phyloP scores from a whole-genome alignment of 2,797 vertebrate species.

The Scarus forsteni region DNA sequence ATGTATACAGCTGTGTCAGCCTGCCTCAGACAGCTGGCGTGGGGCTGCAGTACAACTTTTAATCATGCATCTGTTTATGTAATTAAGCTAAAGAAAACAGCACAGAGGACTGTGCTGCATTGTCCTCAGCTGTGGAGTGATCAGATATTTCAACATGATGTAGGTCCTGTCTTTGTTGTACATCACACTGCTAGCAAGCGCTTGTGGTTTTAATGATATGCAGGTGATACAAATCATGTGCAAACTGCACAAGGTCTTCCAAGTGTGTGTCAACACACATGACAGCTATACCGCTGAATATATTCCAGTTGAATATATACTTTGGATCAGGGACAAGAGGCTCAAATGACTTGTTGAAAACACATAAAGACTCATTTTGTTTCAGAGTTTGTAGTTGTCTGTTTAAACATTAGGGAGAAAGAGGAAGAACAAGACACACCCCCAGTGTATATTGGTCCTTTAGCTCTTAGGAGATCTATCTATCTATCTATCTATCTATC shows the following conservation, averaged over 20 bases:
- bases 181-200: constrained; percentile 56
- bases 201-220: constrained; percentile 68
- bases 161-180: constrained; percentile 64
- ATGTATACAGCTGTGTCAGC: constrained; percentile 83
- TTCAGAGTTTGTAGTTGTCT: constrained; percentile 13
- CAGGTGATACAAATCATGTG: constrained; percentile 79
- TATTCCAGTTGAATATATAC: constrained; percentile 68
- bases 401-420: too few relatives aligned
- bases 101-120: constrained; percentile 36
- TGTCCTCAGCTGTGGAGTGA: constrained; percentile 63
- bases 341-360: constrained; percentile 68
- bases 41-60: constrained; percentile 70
- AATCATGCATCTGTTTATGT: constrained; percentile 85
- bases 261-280: constrained; percentile 73
- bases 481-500: too few relatives aligned
- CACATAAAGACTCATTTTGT: constrained; percentile 37
- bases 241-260: constrained; percentile 71
- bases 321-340: constrained; percentile 60
- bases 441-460: too few relatives aligned
- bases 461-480: too few relatives aligned
- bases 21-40: constrained; percentile 78
- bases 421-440: too few relatives aligned
- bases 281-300: constrained; percentile 64
- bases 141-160: constrained; percentile 67
- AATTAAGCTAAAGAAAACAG: constrained; percentile 66